Evolutionary conservation across 2,797 vertebrate species (phyloP), one percentile per base, ranked within the genome.

Genomic region (Schizopygopsis pylzovi): DNA sequence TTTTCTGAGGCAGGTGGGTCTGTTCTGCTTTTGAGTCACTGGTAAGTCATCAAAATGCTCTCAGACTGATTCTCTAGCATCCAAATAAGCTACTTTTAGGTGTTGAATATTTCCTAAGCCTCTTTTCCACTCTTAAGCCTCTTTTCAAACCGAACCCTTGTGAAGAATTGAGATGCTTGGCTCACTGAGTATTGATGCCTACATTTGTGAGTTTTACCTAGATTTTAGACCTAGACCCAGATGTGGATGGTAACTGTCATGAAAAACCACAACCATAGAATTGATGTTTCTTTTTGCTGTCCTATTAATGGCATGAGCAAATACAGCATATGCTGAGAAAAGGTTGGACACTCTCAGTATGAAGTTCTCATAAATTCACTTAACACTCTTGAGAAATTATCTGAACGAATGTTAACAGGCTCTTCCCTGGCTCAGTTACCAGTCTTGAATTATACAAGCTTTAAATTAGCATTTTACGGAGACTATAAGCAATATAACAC

Each of bases 201-300:
- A 94, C 90, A 93, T 95, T 83, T 96, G 95, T 2, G 92, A 96
- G 81, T 96, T 95, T 90, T 94, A 94, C 28, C 91, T 91, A 52
- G 95, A 94, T 90, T 96, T 96, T 91, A 43, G 43, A 93, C 90
- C 63, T 79, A 95, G 93, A 76, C 92, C 91, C 89, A 95, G 94
- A 89, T 96, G 95, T 90, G 73, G 95, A 95, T 95, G 94, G 95
- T 96, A 96, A 96, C 95, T 96, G 93, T 77, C 71, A 54, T 39
- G 39, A 92, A 93, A 88, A 88, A 91, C 90, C 88, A 86, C 90
- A 22, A 70, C 52, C 78, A 87, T 65, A 11, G 6, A 49, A 25
- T n/a, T 82, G 18, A 85, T 41, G 28, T 20, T 61, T 47, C 10
- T 45, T 25, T 52, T 70, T 37, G 45, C 49, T 68, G 18, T 47